phyloP scores from a whole-genome alignment of 64 coral and sea anemone genomes.

The Stylophora pistillata region DNA sequence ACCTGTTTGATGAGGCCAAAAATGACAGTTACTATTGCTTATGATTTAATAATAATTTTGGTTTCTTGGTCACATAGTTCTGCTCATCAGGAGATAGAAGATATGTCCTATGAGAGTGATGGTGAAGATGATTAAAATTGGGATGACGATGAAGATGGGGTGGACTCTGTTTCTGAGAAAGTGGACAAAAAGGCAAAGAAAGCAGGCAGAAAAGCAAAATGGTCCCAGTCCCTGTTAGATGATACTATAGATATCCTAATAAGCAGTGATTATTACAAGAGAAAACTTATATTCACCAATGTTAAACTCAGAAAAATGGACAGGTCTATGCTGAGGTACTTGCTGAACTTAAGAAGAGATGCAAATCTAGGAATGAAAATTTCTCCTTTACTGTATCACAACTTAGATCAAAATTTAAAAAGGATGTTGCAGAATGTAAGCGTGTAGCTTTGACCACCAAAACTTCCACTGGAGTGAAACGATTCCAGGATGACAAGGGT shows the following conservation, averaged over 20 bases:
- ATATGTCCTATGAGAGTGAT: too few species aligned
- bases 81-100: too few species aligned
- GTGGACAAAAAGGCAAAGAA: constrained; percentile 27
- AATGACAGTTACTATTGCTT: too few species aligned
- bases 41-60: too few species aligned
- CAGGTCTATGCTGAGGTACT: constrained; percentile 63
- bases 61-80: too few species aligned
- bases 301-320: constrained; percentile 73
- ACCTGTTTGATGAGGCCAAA: too few species aligned
- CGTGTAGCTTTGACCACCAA: constrained; percentile 53
- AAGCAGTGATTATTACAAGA: too few species aligned
- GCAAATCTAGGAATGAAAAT: constrained; percentile 38
- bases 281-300: too few species aligned
- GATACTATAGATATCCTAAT: too few species aligned
- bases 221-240: too few species aligned
- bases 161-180: constrained; percentile 8
- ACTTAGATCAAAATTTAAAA: constrained; percentile 70
- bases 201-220: constrained; percentile 28
- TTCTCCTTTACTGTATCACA: constrained; percentile 51
- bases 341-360: constrained; percentile 54
- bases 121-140: too few species aligned
- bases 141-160: background rate
- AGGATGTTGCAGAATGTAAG: constrained; percentile 46
- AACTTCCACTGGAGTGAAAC: constrained; percentile 57
- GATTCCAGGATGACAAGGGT: constrained; percentile 54